Base-by-base conservation (phyloP, 2,888 invertebrate species). In the Vandiemenella viatica region DNA sequence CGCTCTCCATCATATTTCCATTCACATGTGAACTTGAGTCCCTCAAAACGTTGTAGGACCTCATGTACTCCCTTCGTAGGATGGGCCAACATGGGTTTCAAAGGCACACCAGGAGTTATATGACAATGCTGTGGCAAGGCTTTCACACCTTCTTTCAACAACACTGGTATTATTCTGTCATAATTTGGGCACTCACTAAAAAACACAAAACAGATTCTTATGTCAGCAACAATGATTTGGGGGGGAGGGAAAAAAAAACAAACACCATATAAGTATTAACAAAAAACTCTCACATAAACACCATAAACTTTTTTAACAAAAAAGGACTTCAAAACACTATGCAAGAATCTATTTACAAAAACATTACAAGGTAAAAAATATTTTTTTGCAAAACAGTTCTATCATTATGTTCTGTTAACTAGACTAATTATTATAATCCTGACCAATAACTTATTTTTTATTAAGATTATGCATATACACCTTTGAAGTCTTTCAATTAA, bases 1-100 rank as follows among this genome's bases (percentile, higher is more conserved):
- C 98, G 74, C 73, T 98, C 98, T 1, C 98, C 98, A 67, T 99
- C 98, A 66, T 99, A 98, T 66, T 98, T 98, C 80, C 85, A 99
- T 70, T 99, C 98, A 65, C 97, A 97, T 1, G 96, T 96, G 65
- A 99, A 97, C 59, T 80, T 76, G 55, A 84, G 74, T 13, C 83
- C 81, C 51, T 89, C 88, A 67, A 91, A 90, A 60, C 90, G 75
- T 51, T 79, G 75, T 47, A 96, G 67, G 4, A 96, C 85, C 65
- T 95, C 93, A 54, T 80, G 76, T 1, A 97, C 85, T 3, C 93
- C 95, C 65, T 86, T 89, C 0, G 97, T 93, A 3, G 98, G 97
- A 63, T 97, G 96, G 0, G 98, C 98, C 61, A 98, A 72, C 98
- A 98, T 98, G 1, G 98, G 98, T 65, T 95, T 91, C 55, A 98